Evolutionary conservation across 2,113 vertebrate species (phyloP).

Genomic region (Naja naja): DNA sequence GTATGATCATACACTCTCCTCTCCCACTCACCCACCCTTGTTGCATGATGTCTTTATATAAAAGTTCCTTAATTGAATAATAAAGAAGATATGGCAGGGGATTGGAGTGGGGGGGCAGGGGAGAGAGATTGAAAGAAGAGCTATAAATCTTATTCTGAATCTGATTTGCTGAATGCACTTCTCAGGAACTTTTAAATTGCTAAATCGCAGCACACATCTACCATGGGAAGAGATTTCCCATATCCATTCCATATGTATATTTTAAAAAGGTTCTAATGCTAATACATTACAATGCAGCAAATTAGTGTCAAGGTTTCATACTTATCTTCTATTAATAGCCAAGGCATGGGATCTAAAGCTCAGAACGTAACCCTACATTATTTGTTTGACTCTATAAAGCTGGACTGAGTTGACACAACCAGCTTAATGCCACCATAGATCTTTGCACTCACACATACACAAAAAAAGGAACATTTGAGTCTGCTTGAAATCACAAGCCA

Average conservation of each 20-base stretch:
- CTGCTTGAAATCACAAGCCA: background rate
- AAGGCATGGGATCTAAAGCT: background rate
- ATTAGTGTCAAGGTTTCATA: conserved; percentile 12
- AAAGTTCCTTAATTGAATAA: conserved; percentile 57
- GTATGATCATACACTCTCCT: conserved; percentile 32
- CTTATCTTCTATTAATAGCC: conserved; percentile 10
- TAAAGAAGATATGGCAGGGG: conserved; percentile 30
- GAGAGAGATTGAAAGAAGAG: background rate
- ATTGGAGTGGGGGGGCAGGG: background rate
- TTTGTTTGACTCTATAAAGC: background rate
- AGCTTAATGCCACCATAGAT: background rate
- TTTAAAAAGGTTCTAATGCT: conserved; percentile 27
- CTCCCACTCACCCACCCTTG: background rate
- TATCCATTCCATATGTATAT: conserved; percentile 24
- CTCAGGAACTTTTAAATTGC: conserved; percentile 46
- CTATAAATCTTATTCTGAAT: conserved; percentile 39
- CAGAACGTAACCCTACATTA: no score
- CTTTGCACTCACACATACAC: background rate
- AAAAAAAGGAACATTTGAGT: background rate
- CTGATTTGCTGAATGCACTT: conserved; percentile 36
- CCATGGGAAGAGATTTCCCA: conserved; percentile 27
- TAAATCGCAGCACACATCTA: conserved; percentile 38
- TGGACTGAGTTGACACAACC: background rate
- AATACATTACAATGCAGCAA: conserved; percentile 16
- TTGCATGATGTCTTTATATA: conserved; percentile 13